Evolutionary conservation across 2,888 invertebrate species (phyloP).

Genomic region (Lochmaea capreae): DNA sequence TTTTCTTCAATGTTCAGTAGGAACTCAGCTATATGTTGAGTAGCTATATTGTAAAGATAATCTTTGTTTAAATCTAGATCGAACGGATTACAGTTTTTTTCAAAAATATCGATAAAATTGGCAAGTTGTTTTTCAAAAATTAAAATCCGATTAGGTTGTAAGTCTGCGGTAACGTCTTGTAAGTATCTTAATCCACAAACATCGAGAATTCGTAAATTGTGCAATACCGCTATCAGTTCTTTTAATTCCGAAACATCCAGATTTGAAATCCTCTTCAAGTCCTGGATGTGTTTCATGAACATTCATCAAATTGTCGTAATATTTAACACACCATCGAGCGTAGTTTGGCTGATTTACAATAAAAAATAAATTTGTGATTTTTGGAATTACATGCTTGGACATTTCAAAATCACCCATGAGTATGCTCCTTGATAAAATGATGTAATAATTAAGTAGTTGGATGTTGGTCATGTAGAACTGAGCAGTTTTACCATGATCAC

Average conservation of each 20-base stretch:
- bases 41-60: too few species aligned
- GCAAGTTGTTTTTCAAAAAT: slow-evolving; percentile 15
- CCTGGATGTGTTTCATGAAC: slow-evolving; percentile 22
- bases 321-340: slow-evolving; percentile 20
- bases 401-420: slow-evolving; percentile 5
- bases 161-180: slow-evolving; percentile 11
- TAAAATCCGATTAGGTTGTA: slow-evolving; percentile 12
- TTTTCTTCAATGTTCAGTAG: too few species aligned
- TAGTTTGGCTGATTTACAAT: slow-evolving; percentile 23
- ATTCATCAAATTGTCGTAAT: slow-evolving; percentile 17
- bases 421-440: background rate
- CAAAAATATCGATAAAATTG: slow-evolving; percentile 13
- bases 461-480: slow-evolving; percentile 55
- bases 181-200: slow-evolving; percentile 17
- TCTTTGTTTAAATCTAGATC: background rate
- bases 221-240: slow-evolving; percentile 15
- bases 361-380: slow-evolving; percentile 17
- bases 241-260: slow-evolving; percentile 17
- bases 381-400: background rate
- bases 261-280: slow-evolving; percentile 8
- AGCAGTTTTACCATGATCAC: slow-evolving; percentile 55
- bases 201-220: slow-evolving; percentile 19
- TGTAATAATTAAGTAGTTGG: background rate
- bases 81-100: slow-evolving; percentile 4
- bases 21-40: too few species aligned